Evolutionary conservation across 2,113 vertebrate species (phyloP), one percentile per base, ranked within the genome.

Genomic region (Sander vitreus): DNA sequence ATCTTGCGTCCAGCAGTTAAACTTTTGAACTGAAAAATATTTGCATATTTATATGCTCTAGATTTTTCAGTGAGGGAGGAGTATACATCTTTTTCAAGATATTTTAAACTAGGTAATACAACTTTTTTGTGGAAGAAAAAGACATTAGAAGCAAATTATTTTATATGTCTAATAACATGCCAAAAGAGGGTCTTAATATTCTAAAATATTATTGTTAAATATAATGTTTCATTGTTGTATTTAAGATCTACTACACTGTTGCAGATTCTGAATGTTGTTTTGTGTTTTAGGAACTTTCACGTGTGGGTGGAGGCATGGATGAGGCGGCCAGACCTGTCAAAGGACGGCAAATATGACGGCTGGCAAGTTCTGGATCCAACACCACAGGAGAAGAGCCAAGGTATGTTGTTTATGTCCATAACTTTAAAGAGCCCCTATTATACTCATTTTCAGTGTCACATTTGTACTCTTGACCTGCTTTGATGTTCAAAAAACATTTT

Each of bases 291-390:
- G 98, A 98, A 99, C 87, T 99, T 89, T 88, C 97, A 99, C 51
- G 97, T 97, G 84, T 99, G 97, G 98, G 93, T 96, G 67, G 97
- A 99, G 83, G 95, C 91, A 0, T 98, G 97, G 97, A 98, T 99
- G 97, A 92, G 55, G 54, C 96, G 97, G 3, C 96, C 96, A 0
- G 97, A 99, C 86, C 93, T 98, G 68, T 19, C 63, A 0, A 19
- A 23, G 0, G 85, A 84, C 1, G 96, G 94, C 0, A 57, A 16
- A 7, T 94, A 85, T 25, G 95, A 97, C 0, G 97, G 98, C 23
- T 99, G 98, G 98, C 98, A 99, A 85, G 97, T 82, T 15, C 58
- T 98, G 81, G 98, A 99, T 86, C 96, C 97, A 0, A 99, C 98
- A 0, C 98, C 98, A 0, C 98, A 99, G 92, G 97, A 99, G 89